Conservation (phyloP, 2,888 invertebrate genomes). For the Piscicola geometra region DNA sequence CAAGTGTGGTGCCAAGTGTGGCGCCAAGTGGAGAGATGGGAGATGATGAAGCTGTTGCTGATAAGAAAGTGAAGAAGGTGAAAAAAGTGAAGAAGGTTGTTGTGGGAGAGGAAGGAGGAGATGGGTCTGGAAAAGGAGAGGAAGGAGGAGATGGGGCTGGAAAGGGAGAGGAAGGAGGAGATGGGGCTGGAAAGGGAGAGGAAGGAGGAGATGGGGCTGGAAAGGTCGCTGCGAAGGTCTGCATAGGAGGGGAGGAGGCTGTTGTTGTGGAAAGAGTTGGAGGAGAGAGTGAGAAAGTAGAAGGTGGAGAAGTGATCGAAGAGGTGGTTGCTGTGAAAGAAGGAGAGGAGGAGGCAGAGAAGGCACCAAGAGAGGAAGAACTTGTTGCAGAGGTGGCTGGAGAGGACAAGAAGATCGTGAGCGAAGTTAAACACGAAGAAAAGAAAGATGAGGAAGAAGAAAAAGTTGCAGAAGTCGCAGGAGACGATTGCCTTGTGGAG, state of each 20-base stretch:
- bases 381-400: neutral
- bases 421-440: too few species aligned
- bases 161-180: neutral
- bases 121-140: too few species aligned
- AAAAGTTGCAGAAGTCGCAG: neutral
- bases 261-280: neutral
- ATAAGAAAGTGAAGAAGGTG: too few species aligned
- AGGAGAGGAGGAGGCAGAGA: neutral
- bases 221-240: too few species aligned
- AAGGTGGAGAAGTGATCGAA: neutral
- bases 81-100: neutral
- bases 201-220: too few species aligned
- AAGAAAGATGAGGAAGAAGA: conserved; percentile 1
- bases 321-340: neutral
- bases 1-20: too few species aligned
- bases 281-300: neutral
- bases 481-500: neutral
- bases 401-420: too few species aligned
- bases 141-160: neutral
- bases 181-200: neutral
- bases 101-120: neutral
- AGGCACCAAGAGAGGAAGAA: neutral
- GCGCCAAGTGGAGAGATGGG: too few species aligned
- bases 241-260: too few species aligned
- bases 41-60: too few species aligned